phyloP scores from a whole-genome alignment of 2,113 vertebrate species.

The Psittacula cyanocephala region DNA sequence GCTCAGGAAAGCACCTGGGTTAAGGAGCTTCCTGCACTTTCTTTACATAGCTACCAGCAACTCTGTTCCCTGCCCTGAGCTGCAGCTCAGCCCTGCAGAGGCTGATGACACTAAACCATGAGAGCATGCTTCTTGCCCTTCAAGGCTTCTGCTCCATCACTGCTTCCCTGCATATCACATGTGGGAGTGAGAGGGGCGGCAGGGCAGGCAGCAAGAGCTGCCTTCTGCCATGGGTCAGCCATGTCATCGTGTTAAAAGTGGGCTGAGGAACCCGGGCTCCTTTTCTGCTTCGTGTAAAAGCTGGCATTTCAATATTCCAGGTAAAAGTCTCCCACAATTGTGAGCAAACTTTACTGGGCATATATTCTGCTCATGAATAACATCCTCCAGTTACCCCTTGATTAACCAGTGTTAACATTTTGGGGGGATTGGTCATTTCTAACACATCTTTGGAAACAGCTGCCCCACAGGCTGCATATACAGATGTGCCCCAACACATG shows the following conservation, averaged over 20 bases:
- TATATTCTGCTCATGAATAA: neutral
- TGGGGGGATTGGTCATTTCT: neutral
- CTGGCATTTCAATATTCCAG: neutral
- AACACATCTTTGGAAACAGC: neutral
- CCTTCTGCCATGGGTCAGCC: neutral
- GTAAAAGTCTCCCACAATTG: neutral
- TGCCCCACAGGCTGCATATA: neutral
- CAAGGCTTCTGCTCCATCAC: neutral
- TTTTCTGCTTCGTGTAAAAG: neutral
- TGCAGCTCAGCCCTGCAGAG: neutral
- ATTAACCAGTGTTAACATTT: neutral
- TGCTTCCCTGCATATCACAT: accelerated
- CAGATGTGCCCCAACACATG: accelerated
- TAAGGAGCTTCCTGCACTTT: neutral
- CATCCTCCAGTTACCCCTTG: neutral
- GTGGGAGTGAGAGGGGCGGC: neutral
- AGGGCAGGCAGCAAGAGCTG: neutral
- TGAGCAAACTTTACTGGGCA: neutral
- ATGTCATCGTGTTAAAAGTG: accelerated
- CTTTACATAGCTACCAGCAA: neutral
- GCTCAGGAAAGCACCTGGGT: neutral
- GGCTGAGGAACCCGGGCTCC: neutral
- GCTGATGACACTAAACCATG: neutral
- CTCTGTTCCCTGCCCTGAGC: neutral
- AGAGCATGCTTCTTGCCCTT: neutral